Conservation (phyloP, 2,797 vertebrate species). For the Sparus aurata region DNA sequence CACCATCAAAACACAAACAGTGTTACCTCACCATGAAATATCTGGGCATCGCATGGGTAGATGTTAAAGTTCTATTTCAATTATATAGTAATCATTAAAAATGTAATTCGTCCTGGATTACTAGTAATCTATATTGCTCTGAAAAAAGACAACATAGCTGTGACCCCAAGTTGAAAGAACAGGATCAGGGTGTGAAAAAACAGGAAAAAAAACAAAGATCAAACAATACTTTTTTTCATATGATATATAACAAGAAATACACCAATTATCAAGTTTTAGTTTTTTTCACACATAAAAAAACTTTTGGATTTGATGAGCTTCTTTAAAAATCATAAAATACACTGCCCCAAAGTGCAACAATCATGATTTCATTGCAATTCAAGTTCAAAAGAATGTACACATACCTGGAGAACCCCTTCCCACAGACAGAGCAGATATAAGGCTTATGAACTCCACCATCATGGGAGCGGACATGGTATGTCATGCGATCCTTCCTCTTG, state of each 20-base stretch:
- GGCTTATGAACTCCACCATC: constrained; percentile 98
- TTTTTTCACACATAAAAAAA: no score
- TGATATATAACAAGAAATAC: neutral
- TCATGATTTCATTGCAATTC: neutral
- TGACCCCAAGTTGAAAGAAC: neutral
- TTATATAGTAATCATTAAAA: no score
- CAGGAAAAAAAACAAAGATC: neutral
- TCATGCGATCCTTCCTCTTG: constrained; percentile 99
- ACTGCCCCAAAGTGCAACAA: neutral
- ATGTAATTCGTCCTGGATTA: no score
- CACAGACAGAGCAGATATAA: constrained; percentile 98
- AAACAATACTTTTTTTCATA: neutral
- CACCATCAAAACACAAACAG: no score
- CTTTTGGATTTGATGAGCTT: no score
- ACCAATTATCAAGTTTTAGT: neutral
- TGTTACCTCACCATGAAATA: no score
- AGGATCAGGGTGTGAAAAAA: neutral
- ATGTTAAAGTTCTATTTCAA: no score
- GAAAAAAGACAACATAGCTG: no score
- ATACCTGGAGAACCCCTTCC: constrained; percentile 98
- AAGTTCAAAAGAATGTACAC: neutral
- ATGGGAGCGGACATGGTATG: constrained; percentile 97
- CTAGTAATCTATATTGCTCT: no score
- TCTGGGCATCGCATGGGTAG: no score
- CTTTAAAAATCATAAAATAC: neutral